Base-by-base conservation (phyloP, 2,888 invertebrate genomes). In the Chrysolina haemoptera region DNA sequence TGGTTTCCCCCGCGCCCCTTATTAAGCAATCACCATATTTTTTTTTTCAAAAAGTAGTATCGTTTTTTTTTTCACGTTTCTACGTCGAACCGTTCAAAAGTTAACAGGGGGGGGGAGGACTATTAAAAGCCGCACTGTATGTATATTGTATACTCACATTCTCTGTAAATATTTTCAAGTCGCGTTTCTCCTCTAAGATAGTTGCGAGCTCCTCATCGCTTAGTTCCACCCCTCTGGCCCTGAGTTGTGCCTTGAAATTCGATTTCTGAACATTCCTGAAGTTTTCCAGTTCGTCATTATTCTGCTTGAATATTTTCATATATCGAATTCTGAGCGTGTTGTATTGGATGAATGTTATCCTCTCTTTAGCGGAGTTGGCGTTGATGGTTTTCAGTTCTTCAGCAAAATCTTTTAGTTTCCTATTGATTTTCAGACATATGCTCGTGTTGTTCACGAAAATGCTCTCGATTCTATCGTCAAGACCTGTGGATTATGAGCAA, bases 201-300 rank as follows among this genome's bases (percentile, higher is more conserved):
- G 82, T 80, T 35, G 88, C 86, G 9, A 89, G 81, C 82, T 90
- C 89, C 79, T 87, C 86, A 46, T 86, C 87, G 6, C 81, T 81
- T 12, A 83, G 78, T 14, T 76, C 75, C 40, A 84, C 78, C 8
- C 84, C 84, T 79, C 83, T 90, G 73, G 92, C 89, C 68, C 86
- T 85, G 79, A 91, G 88, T 85, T 93, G 92, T 48, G 90, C 89
- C 62, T 89, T 89, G 81, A 92, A 88, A 79, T 91, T 87, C 5
- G 85, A 84, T 76, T 89, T 89, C 82, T 90, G 91, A 79, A 89
- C 87, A 80, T 89, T 89, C 73, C 89, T 89, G 27, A 22, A 90
- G 78, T 86, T 87, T 77, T 89, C 85, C 78, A 93, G 88, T 78
- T 89, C 89, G 68, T 83, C 85, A 84, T 90, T 90, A 81, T 91